Percentiles rank a stretch among this genome's conserved stretches.
Evolutionary conservation across 2,888 invertebrate genomes (phyloP).

Genomic region (Frankliniella intonsa): DNA sequence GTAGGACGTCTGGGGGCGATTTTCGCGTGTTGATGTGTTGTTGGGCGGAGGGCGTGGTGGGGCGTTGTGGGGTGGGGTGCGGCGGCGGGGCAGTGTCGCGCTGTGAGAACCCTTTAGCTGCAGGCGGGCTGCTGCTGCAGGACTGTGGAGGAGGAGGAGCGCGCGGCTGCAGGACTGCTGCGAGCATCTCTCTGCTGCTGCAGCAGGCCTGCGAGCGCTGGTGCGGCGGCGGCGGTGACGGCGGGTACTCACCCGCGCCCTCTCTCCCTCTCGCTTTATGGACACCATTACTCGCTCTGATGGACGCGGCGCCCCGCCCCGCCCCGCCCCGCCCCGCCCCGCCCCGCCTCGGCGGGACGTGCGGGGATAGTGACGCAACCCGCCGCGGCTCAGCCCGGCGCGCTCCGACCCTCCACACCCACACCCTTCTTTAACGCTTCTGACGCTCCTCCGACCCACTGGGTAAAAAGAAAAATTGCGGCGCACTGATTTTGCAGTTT

Average conservation of each 20-base stretch:
- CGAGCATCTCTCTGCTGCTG: neutral
- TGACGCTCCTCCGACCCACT: no score
- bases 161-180: neutral
- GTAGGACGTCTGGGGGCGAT: conserved; percentile 1
- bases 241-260: neutral
- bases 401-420: no score
- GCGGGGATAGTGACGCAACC: neutral
- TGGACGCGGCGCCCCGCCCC: neutral
- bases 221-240: neutral
- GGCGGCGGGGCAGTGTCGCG: neutral
- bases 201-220: neutral
- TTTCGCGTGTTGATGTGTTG: neutral
- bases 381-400: no score
- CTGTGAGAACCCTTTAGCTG: neutral
- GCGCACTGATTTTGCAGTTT: no score
- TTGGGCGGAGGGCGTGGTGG: neutral
- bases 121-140: neutral
- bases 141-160: neutral
- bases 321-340: neutral
- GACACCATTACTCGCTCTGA: no score
- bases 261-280: neutral
- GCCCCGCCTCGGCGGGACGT: neutral
- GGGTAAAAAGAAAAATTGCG: no score
- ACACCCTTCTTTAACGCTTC: no score
- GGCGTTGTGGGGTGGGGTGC: neutral